These are phyloP conservation scores for Oophaga pumilio DNA, from an alignment of 2,113 vertebrate species.

Conservation along the genomic window DNA sequence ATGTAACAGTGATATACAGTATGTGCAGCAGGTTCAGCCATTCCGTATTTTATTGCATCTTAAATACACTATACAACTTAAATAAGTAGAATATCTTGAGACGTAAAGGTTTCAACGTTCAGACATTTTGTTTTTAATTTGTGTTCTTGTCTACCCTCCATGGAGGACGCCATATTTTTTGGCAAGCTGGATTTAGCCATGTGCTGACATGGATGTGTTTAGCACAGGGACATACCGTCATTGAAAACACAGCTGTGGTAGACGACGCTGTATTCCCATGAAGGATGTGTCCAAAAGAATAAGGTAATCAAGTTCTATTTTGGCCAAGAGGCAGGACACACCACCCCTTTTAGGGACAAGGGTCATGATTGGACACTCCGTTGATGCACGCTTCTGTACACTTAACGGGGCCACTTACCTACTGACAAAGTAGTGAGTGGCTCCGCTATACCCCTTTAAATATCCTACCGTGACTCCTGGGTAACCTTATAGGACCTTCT, in stretches of 20 bases:
- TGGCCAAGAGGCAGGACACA: background rate
- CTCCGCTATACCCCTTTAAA: too few species aligned
- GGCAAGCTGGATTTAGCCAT: too few species aligned
- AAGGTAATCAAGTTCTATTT: background rate
- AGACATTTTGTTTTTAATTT: background rate
- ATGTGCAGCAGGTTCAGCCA: constrained; percentile 15
- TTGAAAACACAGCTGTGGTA: background rate
- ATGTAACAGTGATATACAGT: background rate
- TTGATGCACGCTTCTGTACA: too few species aligned
- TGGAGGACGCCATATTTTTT: background rate
- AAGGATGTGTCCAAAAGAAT: background rate
- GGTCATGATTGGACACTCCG: background rate
- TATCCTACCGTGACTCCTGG: too few species aligned
- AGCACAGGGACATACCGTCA: background rate
- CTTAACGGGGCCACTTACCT: too few species aligned
- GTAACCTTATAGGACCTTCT: too few species aligned
- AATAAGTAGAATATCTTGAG: constrained; percentile 43
- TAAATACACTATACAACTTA: constrained; percentile 53
- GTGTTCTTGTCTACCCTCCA: background rate
- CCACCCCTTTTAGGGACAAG: background rate
- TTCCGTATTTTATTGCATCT: constrained; percentile 45
- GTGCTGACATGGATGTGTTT: background rate
- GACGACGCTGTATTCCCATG: background rate
- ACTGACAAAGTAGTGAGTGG: too few species aligned
- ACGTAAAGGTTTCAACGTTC: background rate